A percentile compares a stretch with the other conserved stretches of the same genome.
Evolutionary conservation across 2,888 invertebrate species (phyloP).

Genomic region (Boloria selene): DNA sequence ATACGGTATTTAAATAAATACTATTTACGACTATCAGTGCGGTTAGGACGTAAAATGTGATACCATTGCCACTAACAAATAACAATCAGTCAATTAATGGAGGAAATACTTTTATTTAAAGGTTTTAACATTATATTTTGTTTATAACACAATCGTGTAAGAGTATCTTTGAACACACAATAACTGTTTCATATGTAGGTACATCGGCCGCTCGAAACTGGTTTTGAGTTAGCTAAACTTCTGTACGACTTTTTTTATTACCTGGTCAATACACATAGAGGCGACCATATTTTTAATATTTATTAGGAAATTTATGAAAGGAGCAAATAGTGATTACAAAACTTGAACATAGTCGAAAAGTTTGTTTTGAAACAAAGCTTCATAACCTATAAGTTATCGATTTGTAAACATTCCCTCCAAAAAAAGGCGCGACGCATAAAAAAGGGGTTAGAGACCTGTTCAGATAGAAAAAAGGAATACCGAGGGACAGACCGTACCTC

Average conservation of each 20-base stretch:
- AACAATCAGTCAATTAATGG: no score
- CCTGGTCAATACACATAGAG: conserved; percentile 35
- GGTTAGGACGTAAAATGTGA: no score
- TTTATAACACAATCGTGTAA: conserved; percentile 5
- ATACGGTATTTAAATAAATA: no score
- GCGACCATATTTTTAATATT: conserved; percentile 4
- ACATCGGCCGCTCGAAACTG: conserved; percentile 51
- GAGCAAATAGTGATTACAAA: neutral
- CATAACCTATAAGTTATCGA: conserved; percentile 72
- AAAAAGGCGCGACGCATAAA: conserved; percentile 64
- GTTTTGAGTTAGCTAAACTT: conserved; percentile 64
- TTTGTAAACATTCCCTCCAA: conserved; percentile 75
- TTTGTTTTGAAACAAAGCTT: conserved; percentile 45
- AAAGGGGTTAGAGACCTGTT: conserved; percentile 78
- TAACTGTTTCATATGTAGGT: conserved; percentile 41
- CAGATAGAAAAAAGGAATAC: conserved; percentile 69
- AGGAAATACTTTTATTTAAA: neutral
- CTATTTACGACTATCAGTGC: no score
- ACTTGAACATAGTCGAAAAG: neutral
- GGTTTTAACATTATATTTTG: conserved; percentile 23
- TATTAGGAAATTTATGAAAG: neutral
- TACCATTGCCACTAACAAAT: neutral
- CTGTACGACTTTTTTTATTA: conserved; percentile 54
- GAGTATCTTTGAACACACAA: conserved; percentile 17
- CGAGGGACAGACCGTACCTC: conserved; percentile 79